A percentile compares a stretch with the other conserved stretches of the same genome.
Evolutionary conservation across 92 coral and sea anemone species (phyloP).

Genomic region (Hydrozoanthus gracilis): DNA sequence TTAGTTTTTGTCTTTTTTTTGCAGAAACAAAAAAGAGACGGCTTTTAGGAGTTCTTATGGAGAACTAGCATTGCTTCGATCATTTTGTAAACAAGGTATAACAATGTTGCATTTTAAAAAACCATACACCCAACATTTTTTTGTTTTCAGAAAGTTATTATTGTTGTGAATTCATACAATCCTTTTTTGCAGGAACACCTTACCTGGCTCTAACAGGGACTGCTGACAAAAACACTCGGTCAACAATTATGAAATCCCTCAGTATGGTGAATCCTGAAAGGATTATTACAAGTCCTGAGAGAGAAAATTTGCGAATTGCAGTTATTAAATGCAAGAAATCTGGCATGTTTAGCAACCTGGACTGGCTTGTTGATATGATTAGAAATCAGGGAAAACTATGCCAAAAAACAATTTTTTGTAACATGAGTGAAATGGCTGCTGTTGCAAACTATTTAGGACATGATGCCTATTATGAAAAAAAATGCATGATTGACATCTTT

Average conservation of each 20-base stretch:
- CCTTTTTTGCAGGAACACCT: conserved; percentile 50
- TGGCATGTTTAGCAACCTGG: not conserved
- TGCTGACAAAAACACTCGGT: conserved; percentile 57
- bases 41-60: conserved; percentile 57
- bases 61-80: conserved; percentile 40
- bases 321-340: not conserved
- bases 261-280: not conserved
- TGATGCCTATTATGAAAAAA: not conserved
- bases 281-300: not conserved
- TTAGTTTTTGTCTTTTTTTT: not conserved
- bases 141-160: not conserved
- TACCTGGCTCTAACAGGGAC: conserved; percentile 71
- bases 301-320: not conserved
- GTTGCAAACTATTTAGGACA: not conserved
- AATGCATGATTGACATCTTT: conserved; percentile 3
- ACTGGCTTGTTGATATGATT: not conserved
- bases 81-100: conserved; percentile 54
- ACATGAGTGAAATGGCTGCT: not conserved
- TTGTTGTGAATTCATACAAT: not conserved
- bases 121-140: not conserved
- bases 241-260: conserved; percentile 30
- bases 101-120: not conserved
- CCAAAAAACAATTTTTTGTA: not conserved
- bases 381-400: not conserved
- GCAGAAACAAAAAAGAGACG: conserved; percentile 33